phyloP scores from a whole-genome alignment of 2,888 invertebrate genomes.

The Coelopa pilipes region DNA sequence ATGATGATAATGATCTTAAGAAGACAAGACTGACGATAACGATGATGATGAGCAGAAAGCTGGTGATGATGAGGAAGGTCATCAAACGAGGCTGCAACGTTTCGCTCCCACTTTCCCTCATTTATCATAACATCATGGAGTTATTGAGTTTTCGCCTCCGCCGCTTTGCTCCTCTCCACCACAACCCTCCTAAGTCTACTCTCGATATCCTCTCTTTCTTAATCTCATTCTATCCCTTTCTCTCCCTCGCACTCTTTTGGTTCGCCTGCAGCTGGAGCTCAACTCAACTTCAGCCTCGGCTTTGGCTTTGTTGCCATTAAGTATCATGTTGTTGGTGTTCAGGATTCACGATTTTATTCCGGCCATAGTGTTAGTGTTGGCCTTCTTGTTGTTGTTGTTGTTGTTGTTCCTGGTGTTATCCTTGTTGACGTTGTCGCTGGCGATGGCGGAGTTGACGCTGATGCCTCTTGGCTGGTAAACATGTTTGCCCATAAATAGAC shows the following conservation, averaged over 20 bases:
- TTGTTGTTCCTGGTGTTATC: constrained; percentile 1
- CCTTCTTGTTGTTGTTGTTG: background rate
- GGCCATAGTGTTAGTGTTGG: no score
- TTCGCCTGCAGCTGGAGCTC: no score
- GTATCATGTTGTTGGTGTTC: background rate
- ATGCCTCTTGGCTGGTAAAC: constrained; percentile 19
- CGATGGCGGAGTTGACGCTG: background rate
- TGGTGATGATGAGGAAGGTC: no score
- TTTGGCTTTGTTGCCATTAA: no score
- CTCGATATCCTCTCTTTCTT: no score
- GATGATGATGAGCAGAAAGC: no score
- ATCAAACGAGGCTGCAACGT: no score
- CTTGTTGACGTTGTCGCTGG: background rate
- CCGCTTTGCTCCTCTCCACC: background rate
- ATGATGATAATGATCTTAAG: no score
- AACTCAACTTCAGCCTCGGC: constrained; percentile 1
- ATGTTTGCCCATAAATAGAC: constrained; percentile 25
- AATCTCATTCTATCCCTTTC: no score
- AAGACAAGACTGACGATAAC: no score
- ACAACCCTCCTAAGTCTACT: background rate
- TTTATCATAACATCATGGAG: background rate
- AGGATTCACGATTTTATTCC: no score
- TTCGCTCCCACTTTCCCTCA: background rate
- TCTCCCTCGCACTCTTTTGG: no score
- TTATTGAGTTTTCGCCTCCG: background rate